Base-by-base conservation (phyloP, 2,888 invertebrate genomes). In the Drosophila prolongata region DNA sequence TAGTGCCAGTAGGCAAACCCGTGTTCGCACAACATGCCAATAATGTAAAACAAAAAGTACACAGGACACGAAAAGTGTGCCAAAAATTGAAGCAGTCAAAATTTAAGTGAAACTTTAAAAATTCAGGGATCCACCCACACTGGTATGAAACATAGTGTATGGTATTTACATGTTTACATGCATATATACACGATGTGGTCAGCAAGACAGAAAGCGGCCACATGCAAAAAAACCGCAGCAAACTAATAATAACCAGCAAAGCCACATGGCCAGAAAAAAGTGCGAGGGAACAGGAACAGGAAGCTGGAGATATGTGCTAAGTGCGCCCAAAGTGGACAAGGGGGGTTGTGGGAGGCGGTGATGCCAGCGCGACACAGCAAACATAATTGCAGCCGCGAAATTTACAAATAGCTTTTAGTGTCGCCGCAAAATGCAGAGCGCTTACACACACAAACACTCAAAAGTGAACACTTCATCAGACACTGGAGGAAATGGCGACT, bases 361-460 rank as follows among this genome's bases (percentile, higher is more conserved):
- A 14, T 68, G 57, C 73, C 76, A 57, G 72, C 44, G 84, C 75
- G 75, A 86, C 80, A 86, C 57, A 86, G 89, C 87, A 84, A 87
- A 87, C 86, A 87, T 87, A 89, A 89, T 89, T 84, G 85, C 82
- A 81, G 82, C 89, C 89, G 80, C 86, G 77, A 89, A 84, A 87
- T 87, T 87, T 87, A 87, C 86, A 89, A 87, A 89, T 87, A 84
- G 86, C 86, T 87, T 87, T 87, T 89, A 89, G 88, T 89, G 86
- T 79, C 78, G 85, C 86, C 86, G 69, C 65, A 77, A 82, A 88
- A 79, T 79, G 77, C 77, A 79, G 49, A 67, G 55, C 66, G 65
- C 55, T 69, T 55, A 59, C 65, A 53, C 65, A 53, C 49, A 58
- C 13, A 24, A 49, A 44, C 42, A 16, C n/a, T 49, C 24, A 19